A percentile compares a stretch with the other conserved stretches of the same genome.
Evolutionary conservation across 2,888 invertebrate species (phyloP).

Genomic region (Stomorhina lunata): DNA sequence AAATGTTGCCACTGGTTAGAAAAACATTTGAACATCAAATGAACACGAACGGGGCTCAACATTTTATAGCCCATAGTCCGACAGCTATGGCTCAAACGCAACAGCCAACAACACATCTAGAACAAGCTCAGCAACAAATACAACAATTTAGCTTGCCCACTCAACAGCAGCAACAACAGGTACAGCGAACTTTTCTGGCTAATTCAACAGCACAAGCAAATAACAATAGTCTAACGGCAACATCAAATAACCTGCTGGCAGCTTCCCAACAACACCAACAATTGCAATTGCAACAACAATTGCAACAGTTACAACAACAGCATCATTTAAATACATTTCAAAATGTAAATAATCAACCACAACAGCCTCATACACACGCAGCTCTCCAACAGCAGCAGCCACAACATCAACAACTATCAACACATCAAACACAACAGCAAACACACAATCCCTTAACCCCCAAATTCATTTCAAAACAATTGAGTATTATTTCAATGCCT

Average conservation of each 20-base stretch:
- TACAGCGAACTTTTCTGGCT: slow-evolving; percentile 59
- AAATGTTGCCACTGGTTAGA: slow-evolving; percentile 72
- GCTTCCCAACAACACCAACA: slow-evolving; percentile 55
- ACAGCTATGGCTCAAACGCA: slow-evolving; percentile 66
- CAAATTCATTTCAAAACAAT: slow-evolving; percentile 76
- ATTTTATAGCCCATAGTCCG: slow-evolving; percentile 71
- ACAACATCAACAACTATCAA: slow-evolving; percentile 68
- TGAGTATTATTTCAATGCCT: slow-evolving; percentile 77
- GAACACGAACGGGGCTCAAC: slow-evolving; percentile 72
- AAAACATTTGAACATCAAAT: slow-evolving; percentile 70
- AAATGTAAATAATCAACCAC: slow-evolving; percentile 56
- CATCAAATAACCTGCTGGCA: slow-evolving; percentile 46
- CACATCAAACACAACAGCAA: slow-evolving; percentile 62
- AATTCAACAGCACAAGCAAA: slow-evolving; percentile 50
- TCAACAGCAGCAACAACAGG: slow-evolving; percentile 67
- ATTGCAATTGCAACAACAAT: slow-evolving; percentile 54
- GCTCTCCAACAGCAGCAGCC: slow-evolving; percentile 63
- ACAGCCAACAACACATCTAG: slow-evolving; percentile 65
- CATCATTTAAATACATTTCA: slow-evolving; percentile 62
- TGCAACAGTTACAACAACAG: slow-evolving; percentile 55
- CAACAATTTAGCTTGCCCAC: slow-evolving; percentile 73
- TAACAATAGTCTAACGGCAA: slow-evolving; percentile 36
- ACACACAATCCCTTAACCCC: slow-evolving; percentile 56
- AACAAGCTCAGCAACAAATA: slow-evolving; percentile 71
- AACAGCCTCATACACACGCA: slow-evolving; percentile 60